Base-by-base conservation (phyloP, 2,113 vertebrate species). In the Mirza zaza region DNA sequence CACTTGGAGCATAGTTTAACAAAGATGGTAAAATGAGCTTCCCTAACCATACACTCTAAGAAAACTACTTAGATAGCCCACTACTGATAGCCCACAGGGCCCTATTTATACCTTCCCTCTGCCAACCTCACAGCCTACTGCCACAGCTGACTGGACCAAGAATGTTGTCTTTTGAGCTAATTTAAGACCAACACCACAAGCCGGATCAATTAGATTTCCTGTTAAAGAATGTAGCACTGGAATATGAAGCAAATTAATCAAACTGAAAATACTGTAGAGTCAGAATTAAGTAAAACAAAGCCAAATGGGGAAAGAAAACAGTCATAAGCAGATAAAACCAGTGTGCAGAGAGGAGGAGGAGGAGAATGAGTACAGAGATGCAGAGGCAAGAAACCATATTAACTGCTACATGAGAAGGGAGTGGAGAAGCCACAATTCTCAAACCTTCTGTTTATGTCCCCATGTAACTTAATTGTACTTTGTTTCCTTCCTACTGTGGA, bases 281-380 rank as follows among this genome's bases (percentile, higher is more conserved):
- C 34, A 93, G 80, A 94, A 68, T 59, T 8, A 81, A 71, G 48
- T 29, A 75, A 85, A 90, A 95, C 14, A 90, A 93, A 81, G 67
- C 23, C 27, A 20, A 52, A 45, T 1, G 6, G 45, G 25, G 63
- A 21, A 50, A 11, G 18, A 65, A 63, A 79, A 20, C 55, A 39
- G 32, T 13, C 52, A 34, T 1, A 18, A 63, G 32, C 45, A 57
- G 42, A 55, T n/a, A 48, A 65, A n/a, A n/a, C 1, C 27, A 23
- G 11, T 11, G 8, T 5, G 57, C 20, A 48, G 63, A 83, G 67
- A 82, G 42, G 4, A 63, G 57, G 1, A 63, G 61, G 1, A 63
- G 61, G 8, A 65, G 61, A 52, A 73, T 0, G 67, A 18, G 42
- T 20, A 20, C 4, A 29, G 14, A 2, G 50, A 3, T n/a, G 29